Base-by-base conservation (phyloP, 1,140 invertebrate species). In the Telenomus remus region DNA sequence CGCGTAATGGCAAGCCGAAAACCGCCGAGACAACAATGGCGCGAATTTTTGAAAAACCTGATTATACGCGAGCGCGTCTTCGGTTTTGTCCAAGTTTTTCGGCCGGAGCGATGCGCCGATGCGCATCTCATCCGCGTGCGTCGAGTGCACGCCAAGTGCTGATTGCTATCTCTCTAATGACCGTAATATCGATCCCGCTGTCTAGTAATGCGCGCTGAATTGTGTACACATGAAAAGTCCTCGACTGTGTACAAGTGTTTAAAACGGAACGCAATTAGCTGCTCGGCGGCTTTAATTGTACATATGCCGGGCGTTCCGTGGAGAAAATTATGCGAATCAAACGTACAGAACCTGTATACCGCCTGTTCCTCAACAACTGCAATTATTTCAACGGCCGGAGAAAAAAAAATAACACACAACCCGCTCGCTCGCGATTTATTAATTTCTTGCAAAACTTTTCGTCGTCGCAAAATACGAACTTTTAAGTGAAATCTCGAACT, bases 111-210 rank as follows among this genome's bases (percentile, higher is more conserved):
- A 63, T 53, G 57, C 27, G 27, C 8, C 34, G n/a, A 39, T 39
- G 65, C 61, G 50, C 66, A 76, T 70, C 73, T 47, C 55, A 39
- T 16, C 15, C 9, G 15, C 50, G 56, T 39, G 59, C 59, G 61
- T 70, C 54, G 61, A 71, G 73, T 66, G 59, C 48, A 66, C 49
- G 55, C 66, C 42, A 76, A 76, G 74, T 76, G 63, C 68, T 63
- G 75, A 77, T 77, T 72, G 47, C 75, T 72, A 77, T 77, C 75
- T 77, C 75, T 64, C 68, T 72, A 77, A 77, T 77, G 75, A 77
- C 63, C 68, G 64, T 72, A 68, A 72, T 77, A 77, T 77, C 75
- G 68, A 77, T 68, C 68, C 39, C 48, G 51, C 53, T 72, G 63
- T 70, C 73, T 76, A 70, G 73, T 70, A 70, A 65, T 76, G 66